A percentile compares a stretch with the other conserved stretches of the same genome.
phyloP scores from a whole-genome alignment of 2,113 vertebrate genomes.

The Oreotragus oreotragus region DNA sequence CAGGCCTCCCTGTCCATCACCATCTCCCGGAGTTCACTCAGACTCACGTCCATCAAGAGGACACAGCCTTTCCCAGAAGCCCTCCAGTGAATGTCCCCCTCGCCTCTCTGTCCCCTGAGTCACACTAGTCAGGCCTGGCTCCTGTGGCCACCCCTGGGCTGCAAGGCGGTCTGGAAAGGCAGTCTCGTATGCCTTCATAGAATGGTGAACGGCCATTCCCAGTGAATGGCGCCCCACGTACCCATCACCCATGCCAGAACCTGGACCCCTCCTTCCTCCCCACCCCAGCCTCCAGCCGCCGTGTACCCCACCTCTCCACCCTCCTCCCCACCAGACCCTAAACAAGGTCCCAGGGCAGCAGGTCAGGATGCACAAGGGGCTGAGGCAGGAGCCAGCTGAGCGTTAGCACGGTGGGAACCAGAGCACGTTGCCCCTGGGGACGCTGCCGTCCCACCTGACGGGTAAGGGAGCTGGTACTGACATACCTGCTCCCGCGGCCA shows the following conservation, averaged over 20 bases:
- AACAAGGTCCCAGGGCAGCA: background rate
- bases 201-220: background rate
- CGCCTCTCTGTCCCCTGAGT: background rate
- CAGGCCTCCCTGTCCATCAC: too few species aligned
- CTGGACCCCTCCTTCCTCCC: background rate
- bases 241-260: background rate
- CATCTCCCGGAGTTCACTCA: too few species aligned
- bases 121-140: background rate
- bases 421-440: background rate
- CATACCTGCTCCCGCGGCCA: background rate
- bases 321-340: background rate
- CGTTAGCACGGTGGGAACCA: rapidly evolving
- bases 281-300: too few species aligned
- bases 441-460: background rate
- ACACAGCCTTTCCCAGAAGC: background rate
- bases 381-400: too few species aligned
- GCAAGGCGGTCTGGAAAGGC: background rate
- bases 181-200: background rate
- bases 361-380: too few species aligned
- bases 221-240: background rate
- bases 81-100: too few species aligned
- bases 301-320: background rate
- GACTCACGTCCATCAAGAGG: too few species aligned
- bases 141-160: background rate
- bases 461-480: rapidly evolving